Conservation (phyloP, 2,113 vertebrate species). For the Crotalus tigris region DNA sequence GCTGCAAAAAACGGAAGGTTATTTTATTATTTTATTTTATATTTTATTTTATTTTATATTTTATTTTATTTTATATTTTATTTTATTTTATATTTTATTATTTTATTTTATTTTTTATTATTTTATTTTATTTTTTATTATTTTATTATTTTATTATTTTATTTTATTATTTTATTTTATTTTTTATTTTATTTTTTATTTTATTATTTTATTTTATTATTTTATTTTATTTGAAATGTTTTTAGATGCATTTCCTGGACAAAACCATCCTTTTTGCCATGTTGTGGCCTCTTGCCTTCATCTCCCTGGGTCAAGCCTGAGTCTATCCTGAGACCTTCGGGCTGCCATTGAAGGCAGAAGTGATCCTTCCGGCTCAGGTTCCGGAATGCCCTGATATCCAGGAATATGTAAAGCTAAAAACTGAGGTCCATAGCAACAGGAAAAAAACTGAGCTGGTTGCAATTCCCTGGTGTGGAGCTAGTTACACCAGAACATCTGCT, state of each 20-base stretch:
- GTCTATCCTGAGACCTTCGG: background rate
- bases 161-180: too few relatives aligned
- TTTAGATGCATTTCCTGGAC: background rate
- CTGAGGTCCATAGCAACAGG: background rate
- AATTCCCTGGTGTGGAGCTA: background rate
- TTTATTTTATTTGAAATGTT: background rate
- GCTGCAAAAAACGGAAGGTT: background rate
- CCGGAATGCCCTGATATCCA: background rate
- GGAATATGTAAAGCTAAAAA: background rate
- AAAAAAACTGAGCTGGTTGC: background rate
- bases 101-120: too few relatives aligned
- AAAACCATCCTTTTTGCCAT: fast-evolving
- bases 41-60: too few relatives aligned
- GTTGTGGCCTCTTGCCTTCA: background rate
- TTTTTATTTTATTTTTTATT: too few relatives aligned
- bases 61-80: too few relatives aligned
- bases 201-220: too few relatives aligned
- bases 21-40: too few relatives aligned
- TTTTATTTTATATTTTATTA: too few relatives aligned
- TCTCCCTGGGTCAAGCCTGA: fast-evolving
- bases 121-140: too few relatives aligned
- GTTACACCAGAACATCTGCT: background rate
- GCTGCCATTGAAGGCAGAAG: background rate
- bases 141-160: too few relatives aligned
- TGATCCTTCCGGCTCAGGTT: fast-evolving